These are phyloP conservation scores for Latrodectus hesperus DNA, from an alignment of 2,888 invertebrate species.

Conservation along the genomic window DNA sequence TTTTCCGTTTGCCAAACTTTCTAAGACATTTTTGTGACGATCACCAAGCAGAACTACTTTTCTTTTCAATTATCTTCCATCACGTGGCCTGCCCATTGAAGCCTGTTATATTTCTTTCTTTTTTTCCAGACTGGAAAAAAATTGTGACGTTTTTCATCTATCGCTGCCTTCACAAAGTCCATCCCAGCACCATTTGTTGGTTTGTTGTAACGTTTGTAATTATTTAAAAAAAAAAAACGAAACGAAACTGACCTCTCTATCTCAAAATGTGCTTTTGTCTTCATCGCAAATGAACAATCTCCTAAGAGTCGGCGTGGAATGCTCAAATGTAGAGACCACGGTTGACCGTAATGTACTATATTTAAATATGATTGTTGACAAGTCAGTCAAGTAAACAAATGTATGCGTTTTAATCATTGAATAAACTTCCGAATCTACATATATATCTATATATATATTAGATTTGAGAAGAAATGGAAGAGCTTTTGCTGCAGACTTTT, in stretches of 20 bases:
- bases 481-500: conserved; percentile 61
- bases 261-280: conserved; percentile 45
- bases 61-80: neutral
- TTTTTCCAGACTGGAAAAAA: conserved; percentile 9
- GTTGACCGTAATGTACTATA: conserved; percentile 19
- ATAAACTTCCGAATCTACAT: conserved; percentile 33
- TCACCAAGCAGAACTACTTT: neutral
- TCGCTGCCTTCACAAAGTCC: conserved; percentile 67
- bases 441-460: neutral
- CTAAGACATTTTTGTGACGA: neutral
- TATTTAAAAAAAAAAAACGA: conserved; percentile 14
- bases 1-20: neutral
- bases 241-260: conserved; percentile 21
- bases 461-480: conserved; percentile 51
- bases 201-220: conserved; percentile 57
- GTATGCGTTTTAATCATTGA: conserved; percentile 28
- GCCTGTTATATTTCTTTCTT: neutral
- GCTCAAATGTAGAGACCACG: conserved; percentile 52
- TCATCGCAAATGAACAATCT: conserved; percentile 19
- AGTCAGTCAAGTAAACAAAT: conserved; percentile 20
- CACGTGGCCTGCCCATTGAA: conserved; percentile 12
- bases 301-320: conserved; percentile 43
- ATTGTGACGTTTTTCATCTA: conserved; percentile 22
- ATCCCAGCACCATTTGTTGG: conserved; percentile 63
- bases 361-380: conserved; percentile 3